Evolutionary conservation across 2,888 invertebrate genomes (phyloP).

Genomic region (Torymus tubicola): DNA sequence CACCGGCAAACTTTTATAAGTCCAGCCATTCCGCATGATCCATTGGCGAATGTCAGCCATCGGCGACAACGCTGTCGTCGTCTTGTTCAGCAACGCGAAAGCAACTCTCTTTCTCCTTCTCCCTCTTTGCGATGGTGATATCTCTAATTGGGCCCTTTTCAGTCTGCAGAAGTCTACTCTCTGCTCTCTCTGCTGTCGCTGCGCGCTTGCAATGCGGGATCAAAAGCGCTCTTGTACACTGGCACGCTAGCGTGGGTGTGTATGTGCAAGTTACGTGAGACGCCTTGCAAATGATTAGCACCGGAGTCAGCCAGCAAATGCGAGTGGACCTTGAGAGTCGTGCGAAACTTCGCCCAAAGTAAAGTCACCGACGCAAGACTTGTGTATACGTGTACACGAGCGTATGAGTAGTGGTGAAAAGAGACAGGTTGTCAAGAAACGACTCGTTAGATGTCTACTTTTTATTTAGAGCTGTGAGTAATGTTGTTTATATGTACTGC

Average conservation of each 20-base stretch:
- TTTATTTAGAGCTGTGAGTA: too few relatives aligned
- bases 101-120: too few relatives aligned
- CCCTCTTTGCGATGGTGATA: too few relatives aligned
- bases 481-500: too few relatives aligned
- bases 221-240: conserved; percentile 42
- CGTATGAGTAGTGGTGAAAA: background rate
- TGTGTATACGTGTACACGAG: too few relatives aligned
- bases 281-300: conserved; percentile 39
- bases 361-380: too few relatives aligned
- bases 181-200: background rate
- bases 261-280: conserved; percentile 10
- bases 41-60: too few relatives aligned
- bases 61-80: too few relatives aligned
- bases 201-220: background rate
- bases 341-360: conserved; percentile 9
- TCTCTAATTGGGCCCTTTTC: conserved; percentile 43
- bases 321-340: background rate
- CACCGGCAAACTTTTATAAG: too few relatives aligned
- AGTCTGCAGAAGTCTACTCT: background rate
- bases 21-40: too few relatives aligned
- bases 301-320: background rate
- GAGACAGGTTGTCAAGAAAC: background rate
- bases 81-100: too few relatives aligned
- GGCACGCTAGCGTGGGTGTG: background rate
- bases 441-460: background rate